Evolutionary conservation across 2,113 vertebrate species (phyloP), one percentile per base, ranked within the genome.

Genomic region (human (Homo sapiens)): DNA sequence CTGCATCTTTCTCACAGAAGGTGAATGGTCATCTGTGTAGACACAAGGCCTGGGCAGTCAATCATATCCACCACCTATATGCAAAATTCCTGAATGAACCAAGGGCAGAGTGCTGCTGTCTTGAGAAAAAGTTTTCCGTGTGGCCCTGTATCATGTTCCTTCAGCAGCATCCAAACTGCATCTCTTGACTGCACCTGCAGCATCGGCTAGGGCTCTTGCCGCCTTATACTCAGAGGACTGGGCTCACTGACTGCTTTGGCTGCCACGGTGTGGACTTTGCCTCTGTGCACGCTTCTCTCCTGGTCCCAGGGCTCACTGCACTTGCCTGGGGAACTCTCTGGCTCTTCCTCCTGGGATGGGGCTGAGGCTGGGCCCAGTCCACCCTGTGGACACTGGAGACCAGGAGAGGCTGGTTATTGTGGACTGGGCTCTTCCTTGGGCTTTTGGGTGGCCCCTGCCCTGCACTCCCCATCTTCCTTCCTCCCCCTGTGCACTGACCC

Each of bases 201-300:
- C 6, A 3, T 25, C 6, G 2, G 35, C 78, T 8, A 7, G 0
- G 6, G 18, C 32, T n/a, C 50, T 38, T 35, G 6, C 3, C 11
- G 4, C 8, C 8, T 32, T 11, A 8, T 18, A 57, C 43, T 48
- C 45, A 48, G 12, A 45, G 50, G 45, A 23, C 17, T 20, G 25
- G n/a, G 50, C 17, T n/a, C 17, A 1, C 4, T 11, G n/a, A 6
- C 18, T 8, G 18, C 38, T n/a, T 25, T 55, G 48, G 27, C 27
- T 9, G 50, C 23, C 17, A 11, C 8, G 10, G 3, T 40, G n/a
- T 16, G 52, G 70, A 35, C 52, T 27, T 35, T 5, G 11, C n/a
- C 27, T 16, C 9, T 1, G 13, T 20, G n/a, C 14, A 40, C 1
- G 16, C 16, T 55, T 27, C 25, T 52, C 38, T 57, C 25, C 86